These are phyloP conservation scores for Maniola jurtina DNA, from an alignment of 1,140 invertebrate genomes.

Conservation along the genomic window DNA sequence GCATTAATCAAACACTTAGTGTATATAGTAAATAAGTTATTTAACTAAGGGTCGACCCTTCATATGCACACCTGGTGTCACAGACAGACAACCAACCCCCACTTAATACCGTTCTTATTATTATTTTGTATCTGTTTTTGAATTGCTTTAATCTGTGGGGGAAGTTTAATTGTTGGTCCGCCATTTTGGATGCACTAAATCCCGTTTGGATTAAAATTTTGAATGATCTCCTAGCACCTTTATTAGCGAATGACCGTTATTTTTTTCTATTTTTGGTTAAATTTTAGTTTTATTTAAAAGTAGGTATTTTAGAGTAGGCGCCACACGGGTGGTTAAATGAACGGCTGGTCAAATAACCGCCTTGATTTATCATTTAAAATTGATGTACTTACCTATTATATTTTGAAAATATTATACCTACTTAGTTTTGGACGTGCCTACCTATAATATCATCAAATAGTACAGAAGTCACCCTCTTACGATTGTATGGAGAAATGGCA, in stretches of 20 bases:
- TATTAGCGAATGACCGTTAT: slow-evolving; percentile 20
- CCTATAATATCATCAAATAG: too few relatives aligned
- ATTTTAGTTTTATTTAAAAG: too few relatives aligned
- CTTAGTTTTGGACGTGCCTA: too few relatives aligned
- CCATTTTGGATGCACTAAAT: slow-evolving; percentile 68
- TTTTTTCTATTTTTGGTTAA: neutral
- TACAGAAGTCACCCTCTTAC: too few relatives aligned
- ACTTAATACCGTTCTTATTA: slow-evolving; percentile 64
- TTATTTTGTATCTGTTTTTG: slow-evolving; percentile 77
- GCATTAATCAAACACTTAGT: slow-evolving; percentile 62
- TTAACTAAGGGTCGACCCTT: slow-evolving; percentile 64
- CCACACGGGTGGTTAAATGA: too few relatives aligned
- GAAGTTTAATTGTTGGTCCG: slow-evolving; percentile 70
- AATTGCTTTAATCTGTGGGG: slow-evolving; percentile 68
- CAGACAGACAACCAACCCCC: slow-evolving; percentile 42
- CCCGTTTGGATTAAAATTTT: slow-evolving; percentile 40
- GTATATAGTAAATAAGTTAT: slow-evolving; percentile 42
- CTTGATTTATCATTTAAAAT: too few relatives aligned
- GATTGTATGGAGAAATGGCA: too few relatives aligned
- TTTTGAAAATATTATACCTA: too few relatives aligned
- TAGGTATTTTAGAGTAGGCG: too few relatives aligned
- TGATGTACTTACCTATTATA: too few relatives aligned
- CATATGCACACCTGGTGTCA: slow-evolving; percentile 56
- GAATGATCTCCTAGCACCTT: slow-evolving; percentile 15
- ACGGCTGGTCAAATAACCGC: too few relatives aligned